phyloP scores from a whole-genome alignment of 2,797 vertebrate genomes.

The Melanotaenia trifasciata region DNA sequence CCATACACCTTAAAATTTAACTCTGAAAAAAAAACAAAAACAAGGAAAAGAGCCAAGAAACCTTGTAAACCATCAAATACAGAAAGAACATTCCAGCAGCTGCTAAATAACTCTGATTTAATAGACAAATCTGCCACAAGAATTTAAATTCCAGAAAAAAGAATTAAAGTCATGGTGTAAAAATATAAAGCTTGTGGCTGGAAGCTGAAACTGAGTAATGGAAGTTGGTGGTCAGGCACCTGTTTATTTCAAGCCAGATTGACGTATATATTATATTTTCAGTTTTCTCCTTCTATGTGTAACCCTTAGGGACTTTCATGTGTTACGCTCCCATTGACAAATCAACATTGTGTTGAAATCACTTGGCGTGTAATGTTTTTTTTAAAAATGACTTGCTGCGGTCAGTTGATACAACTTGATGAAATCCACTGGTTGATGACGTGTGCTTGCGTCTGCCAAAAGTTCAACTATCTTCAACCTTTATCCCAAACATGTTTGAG shows the following conservation, averaged over 20 bases:
- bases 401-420: background rate
- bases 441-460: background rate
- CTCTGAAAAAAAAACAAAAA: too few relatives aligned
- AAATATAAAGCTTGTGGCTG: too few relatives aligned
- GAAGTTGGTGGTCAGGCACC: too few relatives aligned
- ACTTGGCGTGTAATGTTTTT: background rate
- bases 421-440: background rate
- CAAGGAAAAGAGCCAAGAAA: background rate
- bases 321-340: background rate
- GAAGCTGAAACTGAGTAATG: too few relatives aligned
- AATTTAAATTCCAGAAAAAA: too few relatives aligned
- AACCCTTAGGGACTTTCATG: background rate
- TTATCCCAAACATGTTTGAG: background rate
- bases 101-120: background rate
- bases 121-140: background rate
- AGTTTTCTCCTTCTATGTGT: background rate
- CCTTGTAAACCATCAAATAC: background rate
- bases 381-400: background rate
- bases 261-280: too few relatives aligned
- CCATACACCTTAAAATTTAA: too few relatives aligned
- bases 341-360: conserved; percentile 26
- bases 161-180: too few relatives aligned
- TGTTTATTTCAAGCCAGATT: too few relatives aligned
- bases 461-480: background rate
- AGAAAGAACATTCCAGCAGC: background rate